Evolutionary conservation across 2,888 invertebrate species (phyloP), one percentile per base, ranked within the genome.

Genomic region (Agriopis aurantiaria): DNA sequence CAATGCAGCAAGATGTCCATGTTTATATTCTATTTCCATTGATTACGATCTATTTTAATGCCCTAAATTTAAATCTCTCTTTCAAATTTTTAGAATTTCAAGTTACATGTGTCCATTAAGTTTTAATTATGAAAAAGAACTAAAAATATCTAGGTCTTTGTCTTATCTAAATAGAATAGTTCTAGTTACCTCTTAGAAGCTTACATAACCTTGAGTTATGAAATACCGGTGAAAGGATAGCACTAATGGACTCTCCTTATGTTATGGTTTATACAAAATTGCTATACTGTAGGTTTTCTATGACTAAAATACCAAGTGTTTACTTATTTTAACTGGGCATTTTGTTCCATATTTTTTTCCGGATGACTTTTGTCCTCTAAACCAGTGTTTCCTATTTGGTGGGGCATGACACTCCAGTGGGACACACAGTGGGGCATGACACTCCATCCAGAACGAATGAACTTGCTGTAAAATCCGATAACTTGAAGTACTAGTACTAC

Each of bases 1-100:
- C 2, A 56, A 64, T 51, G 56, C 70, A 53, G 70, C 58, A 65
- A 65, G 60, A 65, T 63, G 58, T n/a, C 6, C 49, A 43, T 69
- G 51, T 69, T 60, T 65, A 59, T 52, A 6, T 61, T 59, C 14
- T 23, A 8, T 12, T 59, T 9, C 10, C 9, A 3, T 46, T 6
- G 43, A 41, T 33, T 48, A 9, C 14, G 4, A 49, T 12, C 40
- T 12, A 59, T 48, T 33, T 12, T 8, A 8, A 48, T 12, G 23
- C 14, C 2, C 23, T 10, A 33, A 23, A 48, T 10, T 41, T 14
- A 3, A 11, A 11, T 10, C 4, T 8, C 8, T 12, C 40, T n/a
- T 8, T 40, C 23, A 55, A 12, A 8, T 5, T 6, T 12, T 0
- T 11, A 7, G 6, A 3, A 40, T 17, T n/a, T 7, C 0, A 17